phyloP scores from a whole-genome alignment of 2,113 vertebrate species.

The Miniopterus natalensis region DNA sequence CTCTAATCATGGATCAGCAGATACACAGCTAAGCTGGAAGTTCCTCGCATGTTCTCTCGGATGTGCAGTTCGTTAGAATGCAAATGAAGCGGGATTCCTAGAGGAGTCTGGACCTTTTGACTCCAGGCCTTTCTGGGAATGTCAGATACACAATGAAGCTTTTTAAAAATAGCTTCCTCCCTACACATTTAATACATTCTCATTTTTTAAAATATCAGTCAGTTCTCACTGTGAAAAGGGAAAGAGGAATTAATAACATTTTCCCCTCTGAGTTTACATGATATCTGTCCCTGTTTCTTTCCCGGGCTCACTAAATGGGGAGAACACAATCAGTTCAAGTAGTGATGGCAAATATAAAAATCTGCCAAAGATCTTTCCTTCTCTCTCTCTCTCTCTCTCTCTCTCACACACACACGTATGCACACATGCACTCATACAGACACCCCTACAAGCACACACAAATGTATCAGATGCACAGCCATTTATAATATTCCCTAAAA shows the following conservation, averaged over 20 bases:
- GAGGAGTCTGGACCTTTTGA: not conserved
- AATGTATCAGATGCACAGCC: not conserved
- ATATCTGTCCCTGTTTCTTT: slow-evolving; percentile 14
- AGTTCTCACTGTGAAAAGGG: not conserved
- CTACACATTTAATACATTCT: slow-evolving; percentile 47
- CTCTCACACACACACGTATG: not conserved
- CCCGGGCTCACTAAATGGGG: not conserved
- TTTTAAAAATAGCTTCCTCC: slow-evolving; percentile 37
- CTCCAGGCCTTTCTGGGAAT: slow-evolving; percentile 27
- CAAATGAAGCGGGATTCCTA: not conserved
- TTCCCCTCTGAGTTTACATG: not conserved
- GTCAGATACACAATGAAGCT: not conserved
- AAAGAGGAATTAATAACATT: not conserved
- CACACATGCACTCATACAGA: not conserved
- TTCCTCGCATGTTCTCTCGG: not conserved
- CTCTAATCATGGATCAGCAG: slow-evolving; percentile 31
- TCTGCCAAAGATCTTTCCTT: not conserved
- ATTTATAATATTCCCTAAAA: not conserved
- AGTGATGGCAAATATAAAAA: not conserved
- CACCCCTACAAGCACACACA: not conserved
- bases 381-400: not conserved
- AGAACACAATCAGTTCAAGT: not conserved
- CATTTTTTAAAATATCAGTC: slow-evolving; percentile 38
- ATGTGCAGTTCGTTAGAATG: rapidly evolving
- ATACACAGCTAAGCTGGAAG: not conserved